Base-by-base conservation (phyloP, 1,140 invertebrate species). In the Zaprionus inermis region DNA sequence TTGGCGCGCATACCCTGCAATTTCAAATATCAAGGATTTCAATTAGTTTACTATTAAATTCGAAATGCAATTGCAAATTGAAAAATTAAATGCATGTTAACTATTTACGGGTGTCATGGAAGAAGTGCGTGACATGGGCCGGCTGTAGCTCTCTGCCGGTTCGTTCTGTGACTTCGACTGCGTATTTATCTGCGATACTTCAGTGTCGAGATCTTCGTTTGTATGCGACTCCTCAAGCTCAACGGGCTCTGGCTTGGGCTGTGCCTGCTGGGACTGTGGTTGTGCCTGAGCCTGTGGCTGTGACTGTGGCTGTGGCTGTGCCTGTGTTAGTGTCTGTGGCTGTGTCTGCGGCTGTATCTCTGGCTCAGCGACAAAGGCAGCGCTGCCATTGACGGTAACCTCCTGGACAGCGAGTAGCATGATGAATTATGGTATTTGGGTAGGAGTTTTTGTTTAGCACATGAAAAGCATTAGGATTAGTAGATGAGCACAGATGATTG, bases 1-100 rank as follows among this genome's bases (percentile, higher is more conserved):
- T 96, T 97, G 81, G 93, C 94, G 74, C 93, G 93, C 93, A 92
- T 93, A n/a, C 77, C 90, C 80, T 92, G 77, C 46, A 82, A 78
- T 60, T 30, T 30, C 30, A 69, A 81, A 56, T 11, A 56, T 28
- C 14, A 34, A 9, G 16, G 14, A 68, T 36, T 9, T 7, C 16
- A 7, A 57, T 71, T 58, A 60, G 36, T 41, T 18, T n/a, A 20
- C 54, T 24, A 49, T 18, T 54, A 57, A 34, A 56, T 12, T 22
- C 1, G 28, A 16, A 46, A 52, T 5, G 4, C 18, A 57, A 38
- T 36, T 32, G 11, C 11, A 24, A 61, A 49, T 22, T n/a, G 52
- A 12, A 34, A 44, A 34, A 65, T 44, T 52, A 49, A 56, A 70
- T 65, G 61, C 34, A 60, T 36, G 52, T 71, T 72, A 91, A 88